Evolutionary conservation across 2,797 vertebrate species (phyloP).

Genomic region (Bufotes viridis): DNA sequence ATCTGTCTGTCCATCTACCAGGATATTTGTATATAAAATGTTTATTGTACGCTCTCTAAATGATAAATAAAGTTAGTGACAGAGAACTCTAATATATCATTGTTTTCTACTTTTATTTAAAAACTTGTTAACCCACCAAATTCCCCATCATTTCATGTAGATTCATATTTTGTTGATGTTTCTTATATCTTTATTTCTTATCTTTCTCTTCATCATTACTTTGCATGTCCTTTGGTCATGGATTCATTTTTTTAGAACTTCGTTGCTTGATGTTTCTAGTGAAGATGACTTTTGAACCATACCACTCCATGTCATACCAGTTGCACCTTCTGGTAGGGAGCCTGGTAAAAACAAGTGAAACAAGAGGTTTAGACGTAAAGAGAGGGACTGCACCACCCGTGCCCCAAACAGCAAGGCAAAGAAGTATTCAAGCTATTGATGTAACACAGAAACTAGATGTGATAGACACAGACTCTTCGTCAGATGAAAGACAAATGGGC

Average conservation of each 20-base stretch:
- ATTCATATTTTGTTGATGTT: background rate
- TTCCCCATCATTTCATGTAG: slow-evolving; percentile 2
- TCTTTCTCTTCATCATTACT: slow-evolving; percentile 69
- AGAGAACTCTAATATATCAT: background rate
- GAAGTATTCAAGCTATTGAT: slow-evolving; percentile 62
- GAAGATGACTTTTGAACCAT: slow-evolving; percentile 80
- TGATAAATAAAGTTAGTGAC: background rate
- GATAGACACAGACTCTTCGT: slow-evolving; percentile 79
- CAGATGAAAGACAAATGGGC: slow-evolving; percentile 79
- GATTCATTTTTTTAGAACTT: slow-evolving; percentile 75
- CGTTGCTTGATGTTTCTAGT: slow-evolving; percentile 80
- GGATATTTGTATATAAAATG: slow-evolving; percentile 85
- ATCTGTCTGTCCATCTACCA: slow-evolving; percentile 88
- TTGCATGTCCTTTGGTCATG: slow-evolving; percentile 70
- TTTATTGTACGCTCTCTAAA: background rate
- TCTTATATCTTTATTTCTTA: slow-evolving; percentile 68
- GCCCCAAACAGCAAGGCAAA: slow-evolving; percentile 72
- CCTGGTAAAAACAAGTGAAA: slow-evolving; percentile 81
- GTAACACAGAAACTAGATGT: slow-evolving; percentile 63
- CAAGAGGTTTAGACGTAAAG: slow-evolving; percentile 79
- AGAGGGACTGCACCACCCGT: slow-evolving; percentile 71
- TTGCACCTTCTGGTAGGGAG: slow-evolving; percentile 74
- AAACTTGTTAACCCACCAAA: background rate
- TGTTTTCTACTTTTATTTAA: background rate
- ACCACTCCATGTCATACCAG: slow-evolving; percentile 72